Conservation (phyloP, 2,888 invertebrate genomes). For the Metalampra italica region DNA sequence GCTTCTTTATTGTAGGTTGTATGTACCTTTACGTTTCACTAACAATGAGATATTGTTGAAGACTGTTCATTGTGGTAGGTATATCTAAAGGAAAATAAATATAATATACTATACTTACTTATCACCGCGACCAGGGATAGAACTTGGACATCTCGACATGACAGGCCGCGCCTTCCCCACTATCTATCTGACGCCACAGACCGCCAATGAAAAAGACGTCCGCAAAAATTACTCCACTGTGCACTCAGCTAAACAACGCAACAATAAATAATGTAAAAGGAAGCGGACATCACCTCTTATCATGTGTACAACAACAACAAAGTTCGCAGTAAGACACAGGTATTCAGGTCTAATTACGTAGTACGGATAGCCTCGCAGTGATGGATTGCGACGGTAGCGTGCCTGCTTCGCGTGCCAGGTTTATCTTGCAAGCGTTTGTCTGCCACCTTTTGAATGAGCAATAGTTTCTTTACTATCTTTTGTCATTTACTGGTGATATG, state of each 20-base stretch:
- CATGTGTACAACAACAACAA: neutral
- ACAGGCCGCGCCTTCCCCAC: no score
- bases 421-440: conserved; percentile 10
- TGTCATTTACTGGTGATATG: conserved; percentile 14
- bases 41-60: neutral
- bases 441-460: conserved; percentile 11
- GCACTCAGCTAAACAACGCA: neutral
- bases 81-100: no score
- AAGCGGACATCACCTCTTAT: conserved; percentile 1
- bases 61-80: no score
- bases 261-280: neutral
- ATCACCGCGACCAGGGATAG: no score
- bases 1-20: neutral
- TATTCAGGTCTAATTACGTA: conserved; percentile 28
- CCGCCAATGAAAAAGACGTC: no score
- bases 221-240: no score
- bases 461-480: conserved; percentile 16
- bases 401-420: conserved; percentile 17
- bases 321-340: neutral
- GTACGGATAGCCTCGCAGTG: conserved; percentile 24
- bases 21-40: neutral
- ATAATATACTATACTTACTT: no score
- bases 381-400: conserved; percentile 22
- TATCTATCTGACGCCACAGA: no score
- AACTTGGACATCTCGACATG: no score